These are phyloP conservation scores for Entomobrya proxima DNA, from an alignment of 2,888 invertebrate genomes.

Conservation along the genomic window DNA sequence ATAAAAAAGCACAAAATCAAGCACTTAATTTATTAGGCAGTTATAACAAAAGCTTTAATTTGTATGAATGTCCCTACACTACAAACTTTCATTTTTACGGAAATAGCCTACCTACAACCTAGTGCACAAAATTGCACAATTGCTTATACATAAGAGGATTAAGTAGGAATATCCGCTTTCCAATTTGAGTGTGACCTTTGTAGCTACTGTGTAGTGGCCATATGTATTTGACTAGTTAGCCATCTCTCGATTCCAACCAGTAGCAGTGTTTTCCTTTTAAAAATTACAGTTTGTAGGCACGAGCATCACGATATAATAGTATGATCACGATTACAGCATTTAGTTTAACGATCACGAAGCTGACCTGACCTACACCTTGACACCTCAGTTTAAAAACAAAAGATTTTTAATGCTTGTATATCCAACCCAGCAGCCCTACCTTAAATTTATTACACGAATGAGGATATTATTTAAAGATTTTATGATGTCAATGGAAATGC, in stretches of 20 bases:
- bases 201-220: too few relatives aligned
- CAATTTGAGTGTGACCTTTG: background rate
- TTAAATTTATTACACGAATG: too few relatives aligned
- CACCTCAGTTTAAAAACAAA: background rate
- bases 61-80: too few relatives aligned
- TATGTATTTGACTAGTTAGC: background rate
- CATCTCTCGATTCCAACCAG: background rate
- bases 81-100: too few relatives aligned
- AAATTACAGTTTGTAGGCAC: background rate
- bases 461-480: too few relatives aligned
- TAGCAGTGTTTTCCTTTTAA: background rate
- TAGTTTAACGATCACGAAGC: conserved; percentile 6
- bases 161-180: background rate
- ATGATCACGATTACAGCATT: conserved; percentile 1
- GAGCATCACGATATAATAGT: background rate
- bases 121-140: background rate
- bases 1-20: background rate
- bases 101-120: too few relatives aligned
- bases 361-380: conserved; percentile 55
- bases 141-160: background rate
- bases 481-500: too few relatives aligned
- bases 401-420: background rate
- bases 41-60: too few relatives aligned
- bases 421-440: too few relatives aligned
- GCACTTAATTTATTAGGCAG: too few relatives aligned